Evolutionary conservation across 2,113 vertebrate genomes (phyloP), one percentile per base, ranked within the genome.

Genomic region (Sander vitreus): DNA sequence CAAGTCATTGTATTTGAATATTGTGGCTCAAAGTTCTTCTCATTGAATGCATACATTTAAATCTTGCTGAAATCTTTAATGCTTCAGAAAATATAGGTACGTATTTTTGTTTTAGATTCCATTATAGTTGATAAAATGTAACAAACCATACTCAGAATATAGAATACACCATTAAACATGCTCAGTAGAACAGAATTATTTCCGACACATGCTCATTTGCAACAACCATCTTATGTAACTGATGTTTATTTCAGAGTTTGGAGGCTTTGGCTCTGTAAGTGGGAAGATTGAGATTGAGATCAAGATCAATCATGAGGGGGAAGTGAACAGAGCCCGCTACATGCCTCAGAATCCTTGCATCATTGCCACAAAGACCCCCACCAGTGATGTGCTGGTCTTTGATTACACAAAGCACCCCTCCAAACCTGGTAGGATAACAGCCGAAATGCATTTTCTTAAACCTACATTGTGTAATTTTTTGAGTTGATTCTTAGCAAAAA

Each of bases 311-410:
- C 98, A 99, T 1, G 98, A 99, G 92, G 98, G 98, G 72, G 98
- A 99, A 90, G 98, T 99, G 81, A 99, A 99, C 93, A 92, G 98
- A 92, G 98, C 98, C 0, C 97, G 98, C 19, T 99, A 99, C 89
- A 99, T 99, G 98, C 98, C 98, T 2, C 98, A 99, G 93, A 99
- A 99, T 87, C 98, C 98, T 5, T 99, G 97, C 62, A 99, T 99
- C 89, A 99, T 99, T 13, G 98, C 98, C 64, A 99, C 98, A 9
- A 99, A 99, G 93, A 99, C 98, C 21, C 98, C 98, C 14, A 98
- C 98, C 86, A 98, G 98, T 1, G 98, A 99, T 4, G 98, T 99
- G 78, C 95, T 99, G 73, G 97, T 99, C 74, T 99, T 99, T 93
- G 98, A 99, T 87, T 99, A 99, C 92, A 99, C 98, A 73, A 99